phyloP scores from a whole-genome alignment of 1,140 invertebrate genomes.

The fruit fly (Drosophila melanogaster) region Release_6_plus_ISO1_MT NT_037436.4:5183501-5184000 shows the following conservation, averaged over 20 bases:
- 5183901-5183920: conserved; percentile 34
- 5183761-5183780: conserved; percentile 2
- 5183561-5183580: conserved; percentile 32
- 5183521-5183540: conserved; percentile 11
- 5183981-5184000: conserved; percentile 55
- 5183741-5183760: conserved; percentile 8
- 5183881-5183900: conserved; percentile 36
- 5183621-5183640: conserved; percentile 13
- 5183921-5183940: conserved; percentile 52
- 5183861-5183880: conserved; percentile 41
- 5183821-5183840: conserved; percentile 10
- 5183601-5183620: conserved; percentile 19
- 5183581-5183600: conserved; percentile 31
- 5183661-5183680: too few relatives aligned
- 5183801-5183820: conserved; percentile 56
- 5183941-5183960: conserved; percentile 43
- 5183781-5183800: conserved; percentile 8
- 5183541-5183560: conserved; percentile 13
- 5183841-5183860: conserved; percentile 59
- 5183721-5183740: neutral
- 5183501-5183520: conserved; percentile 44
- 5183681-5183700: neutral
- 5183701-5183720: neutral
- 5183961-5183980: conserved; percentile 18
- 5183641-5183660: neutral